Conservation (phyloP, 2,113 vertebrate species). For the Phalacrocorax carbo region DNA sequence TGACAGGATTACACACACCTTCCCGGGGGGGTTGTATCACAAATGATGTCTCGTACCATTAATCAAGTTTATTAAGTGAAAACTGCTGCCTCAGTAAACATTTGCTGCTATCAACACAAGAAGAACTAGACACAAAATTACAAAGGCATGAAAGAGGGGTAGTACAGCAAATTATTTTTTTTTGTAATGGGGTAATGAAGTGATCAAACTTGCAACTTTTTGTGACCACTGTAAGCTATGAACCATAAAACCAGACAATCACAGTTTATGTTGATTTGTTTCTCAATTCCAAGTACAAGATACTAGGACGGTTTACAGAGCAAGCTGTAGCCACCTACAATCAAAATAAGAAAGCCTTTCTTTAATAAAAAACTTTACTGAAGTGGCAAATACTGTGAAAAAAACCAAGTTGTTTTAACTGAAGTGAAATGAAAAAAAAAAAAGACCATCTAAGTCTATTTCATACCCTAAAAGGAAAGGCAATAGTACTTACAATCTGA, state of each 20-base stretch:
- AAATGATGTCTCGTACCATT: not conserved
- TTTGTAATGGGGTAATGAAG: not conserved
- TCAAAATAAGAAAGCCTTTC: not conserved
- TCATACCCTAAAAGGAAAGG: not conserved
- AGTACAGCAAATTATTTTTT: not conserved
- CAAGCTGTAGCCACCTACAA: not conserved
- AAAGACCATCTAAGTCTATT: not conserved
- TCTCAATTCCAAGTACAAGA: not conserved
- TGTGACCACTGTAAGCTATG: not conserved
- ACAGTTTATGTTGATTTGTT: not conserved
- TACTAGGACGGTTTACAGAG: not conserved
- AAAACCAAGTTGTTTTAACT: not conserved
- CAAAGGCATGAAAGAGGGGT: not conserved
- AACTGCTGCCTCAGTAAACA: not conserved
- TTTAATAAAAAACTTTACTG: not conserved
- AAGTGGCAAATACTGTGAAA: not conserved
- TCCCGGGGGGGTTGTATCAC: not conserved
- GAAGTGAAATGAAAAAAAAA: not conserved
- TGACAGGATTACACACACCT: not conserved
- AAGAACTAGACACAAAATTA: not conserved
- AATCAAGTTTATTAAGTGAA: not conserved
- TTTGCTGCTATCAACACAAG: not conserved
- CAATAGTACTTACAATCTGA: not conserved
- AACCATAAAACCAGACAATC: not conserved
- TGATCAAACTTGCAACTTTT: not conserved